Percentiles rank a stretch among this genome's conserved stretches.
These are phyloP conservation scores for Chloropsis hardwickii DNA, from an alignment of 2,113 vertebrate genomes.

Conservation along the genomic window DNA sequence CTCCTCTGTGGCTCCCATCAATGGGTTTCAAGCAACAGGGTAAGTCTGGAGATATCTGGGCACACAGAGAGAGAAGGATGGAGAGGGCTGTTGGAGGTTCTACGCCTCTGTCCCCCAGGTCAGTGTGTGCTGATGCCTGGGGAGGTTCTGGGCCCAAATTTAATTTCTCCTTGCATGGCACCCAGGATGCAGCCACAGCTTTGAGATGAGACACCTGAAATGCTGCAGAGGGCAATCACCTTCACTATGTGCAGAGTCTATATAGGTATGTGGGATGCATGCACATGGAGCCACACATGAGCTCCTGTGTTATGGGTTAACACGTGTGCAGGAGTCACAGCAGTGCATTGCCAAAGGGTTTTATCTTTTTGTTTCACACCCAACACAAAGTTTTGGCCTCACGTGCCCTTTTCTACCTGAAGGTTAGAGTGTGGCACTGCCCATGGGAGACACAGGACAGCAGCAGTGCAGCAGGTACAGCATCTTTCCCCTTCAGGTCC, in stretches of 20 bases:
- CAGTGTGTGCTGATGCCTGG: neutral
- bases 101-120: neutral
- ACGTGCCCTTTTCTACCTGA: neutral
- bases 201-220: neutral
- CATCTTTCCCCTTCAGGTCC: neutral
- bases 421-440: neutral
- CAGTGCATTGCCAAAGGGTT: neutral
- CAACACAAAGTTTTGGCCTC: neutral
- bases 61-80: neutral
- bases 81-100: neutral
- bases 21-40: rapidly evolving
- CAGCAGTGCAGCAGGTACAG: neutral
- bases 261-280: rapidly evolving
- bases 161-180: neutral
- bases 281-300: neutral
- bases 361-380: neutral
- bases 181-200: neutral
- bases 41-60: neutral
- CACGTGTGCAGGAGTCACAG: rapidly evolving
- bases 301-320: neutral
- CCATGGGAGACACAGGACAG: rapidly evolving
- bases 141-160: neutral
- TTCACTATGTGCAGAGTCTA: rapidly evolving
- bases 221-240: neutral
- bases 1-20: neutral